Base-by-base conservation (phyloP, 2,797 vertebrate species). In the Stomatorhinus walkeri region DNA sequence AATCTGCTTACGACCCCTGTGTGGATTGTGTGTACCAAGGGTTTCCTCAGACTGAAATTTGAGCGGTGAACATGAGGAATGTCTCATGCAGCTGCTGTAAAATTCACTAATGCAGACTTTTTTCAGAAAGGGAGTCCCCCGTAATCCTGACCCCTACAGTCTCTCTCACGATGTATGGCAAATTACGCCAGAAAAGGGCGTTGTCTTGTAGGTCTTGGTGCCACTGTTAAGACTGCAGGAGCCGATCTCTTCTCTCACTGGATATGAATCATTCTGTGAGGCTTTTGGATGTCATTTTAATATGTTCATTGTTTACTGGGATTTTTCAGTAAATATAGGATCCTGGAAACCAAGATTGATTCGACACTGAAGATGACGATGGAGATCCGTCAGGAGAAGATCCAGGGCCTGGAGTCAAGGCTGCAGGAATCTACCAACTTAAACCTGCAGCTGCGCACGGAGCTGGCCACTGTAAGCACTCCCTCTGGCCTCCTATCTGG, bases 351-450 rank as follows among this genome's bases (percentile, higher is more conserved):
- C 68, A 97, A 97, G 92, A 91, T 98, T 91, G 97, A 97, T 93
- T 95, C 94, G 0, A 97, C 97, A 0, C 93, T 98, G 72, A 97
- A 98, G 92, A 97, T 94, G 91, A 98, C 97, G 52, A 95, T 99
- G 1, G 96, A 97, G 95, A 97, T 98, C 92, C 98, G 98, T 95
- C 97, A 98, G 83, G 97, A 98, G 92, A 98, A 98, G 94, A 97
- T 98, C 91, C 96, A 96, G 54, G 94, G 96, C 92, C 93, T 98
- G 91, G 97, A 97, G 91, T 96, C 96, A 91, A 97, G 96, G 90
- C 95, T 98, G 88, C 96, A 96, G 92, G 97, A 98, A 91, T 98
- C 97, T 1, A 96, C 96, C 22, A 95, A 92, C 92, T 94, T 97
- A 51, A 98, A 97, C 91, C 97, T 97, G 92, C 97, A 97, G 0